Conservation (phyloP, 2,888 invertebrate species). For the Vesta saturnalis region DNA sequence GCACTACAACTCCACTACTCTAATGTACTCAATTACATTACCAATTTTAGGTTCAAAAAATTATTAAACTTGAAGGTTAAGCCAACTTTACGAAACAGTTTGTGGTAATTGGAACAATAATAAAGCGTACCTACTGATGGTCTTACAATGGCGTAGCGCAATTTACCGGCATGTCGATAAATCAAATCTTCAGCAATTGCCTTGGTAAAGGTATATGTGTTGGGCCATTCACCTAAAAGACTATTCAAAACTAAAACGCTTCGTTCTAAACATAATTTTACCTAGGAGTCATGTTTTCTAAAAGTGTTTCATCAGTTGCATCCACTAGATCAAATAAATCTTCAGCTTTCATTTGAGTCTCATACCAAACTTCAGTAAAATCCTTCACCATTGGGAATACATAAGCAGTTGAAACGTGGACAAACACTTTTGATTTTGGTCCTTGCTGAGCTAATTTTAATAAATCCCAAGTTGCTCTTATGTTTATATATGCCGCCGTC, state of each 20-base stretch:
- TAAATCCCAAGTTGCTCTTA: constrained; percentile 63
- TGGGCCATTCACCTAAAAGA: constrained; percentile 68
- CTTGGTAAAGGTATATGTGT: constrained; percentile 80
- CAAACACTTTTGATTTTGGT: constrained; percentile 68
- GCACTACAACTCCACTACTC: no score
- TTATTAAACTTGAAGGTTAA: no score
- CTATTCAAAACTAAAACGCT: no score
- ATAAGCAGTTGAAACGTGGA: constrained; percentile 52
- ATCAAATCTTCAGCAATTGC: constrained; percentile 73
- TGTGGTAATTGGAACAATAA: no score
- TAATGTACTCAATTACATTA: no score
- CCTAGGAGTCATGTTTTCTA: constrained; percentile 53
- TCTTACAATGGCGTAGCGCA: constrained; percentile 74
- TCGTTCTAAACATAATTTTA: no score
- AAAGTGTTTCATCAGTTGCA: constrained; percentile 55
- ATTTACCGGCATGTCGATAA: constrained; percentile 61
- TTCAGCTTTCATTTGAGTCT: constrained; percentile 62
- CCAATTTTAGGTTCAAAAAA: no score
- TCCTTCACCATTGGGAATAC: constrained; percentile 43
- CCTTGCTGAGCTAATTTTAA: no score
- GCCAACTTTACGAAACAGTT: no score
- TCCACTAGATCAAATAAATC: constrained; percentile 54
- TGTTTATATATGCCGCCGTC: constrained; percentile 64
- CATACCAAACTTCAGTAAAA: constrained; percentile 60
- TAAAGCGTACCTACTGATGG: constrained; percentile 72